Evolutionary conservation across 2,113 vertebrate genomes (phyloP).

Genomic region (Campylomormyrus tamandua): DNA sequence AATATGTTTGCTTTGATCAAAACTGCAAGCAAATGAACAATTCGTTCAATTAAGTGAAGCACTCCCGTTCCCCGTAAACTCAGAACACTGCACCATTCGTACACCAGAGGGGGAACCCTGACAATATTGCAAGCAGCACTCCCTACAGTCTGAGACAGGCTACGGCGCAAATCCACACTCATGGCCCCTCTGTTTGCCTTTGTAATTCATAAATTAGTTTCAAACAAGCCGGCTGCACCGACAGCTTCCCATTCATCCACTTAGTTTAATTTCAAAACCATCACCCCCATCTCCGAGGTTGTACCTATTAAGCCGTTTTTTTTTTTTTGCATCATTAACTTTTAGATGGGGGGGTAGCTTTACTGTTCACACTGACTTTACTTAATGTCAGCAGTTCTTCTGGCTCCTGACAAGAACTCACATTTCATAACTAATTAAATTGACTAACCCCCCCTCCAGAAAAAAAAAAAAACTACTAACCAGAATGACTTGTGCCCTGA

Average conservation of each 20-base stretch:
- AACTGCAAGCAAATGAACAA: not conserved
- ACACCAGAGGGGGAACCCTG: not conserved
- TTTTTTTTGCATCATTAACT: constrained; percentile 96
- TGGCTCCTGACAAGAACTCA: constrained; percentile 89
- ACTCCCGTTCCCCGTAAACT: not conserved
- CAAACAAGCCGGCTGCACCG: constrained; percentile 70
- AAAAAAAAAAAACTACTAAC: constrained; percentile 90
- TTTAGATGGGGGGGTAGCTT: constrained; percentile 90
- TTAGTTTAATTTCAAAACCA: constrained; percentile 83
- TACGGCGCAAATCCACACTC: constrained; percentile 21
- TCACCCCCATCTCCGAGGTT: constrained; percentile 74
- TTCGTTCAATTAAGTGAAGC: not conserved
- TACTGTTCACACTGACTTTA: constrained; percentile 96
- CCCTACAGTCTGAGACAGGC: constrained; percentile 24
- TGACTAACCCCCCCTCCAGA: constrained; percentile 69
- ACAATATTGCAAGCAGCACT: not conserved
- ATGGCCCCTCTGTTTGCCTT: constrained; percentile 42
- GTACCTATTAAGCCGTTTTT: constrained; percentile 88
- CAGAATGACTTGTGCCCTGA: constrained; percentile 92
- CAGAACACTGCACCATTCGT: not conserved
- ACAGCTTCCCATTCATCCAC: constrained; percentile 72
- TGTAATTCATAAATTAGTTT: constrained; percentile 62
- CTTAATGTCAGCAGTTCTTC: constrained; percentile 97
- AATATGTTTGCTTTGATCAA: not conserved
- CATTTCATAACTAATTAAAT: constrained; percentile 99